Evolutionary conservation across 2,797 vertebrate genomes (phyloP), one percentile per base, ranked within the genome.

Genomic region (Sebastes glaucus): DNA sequence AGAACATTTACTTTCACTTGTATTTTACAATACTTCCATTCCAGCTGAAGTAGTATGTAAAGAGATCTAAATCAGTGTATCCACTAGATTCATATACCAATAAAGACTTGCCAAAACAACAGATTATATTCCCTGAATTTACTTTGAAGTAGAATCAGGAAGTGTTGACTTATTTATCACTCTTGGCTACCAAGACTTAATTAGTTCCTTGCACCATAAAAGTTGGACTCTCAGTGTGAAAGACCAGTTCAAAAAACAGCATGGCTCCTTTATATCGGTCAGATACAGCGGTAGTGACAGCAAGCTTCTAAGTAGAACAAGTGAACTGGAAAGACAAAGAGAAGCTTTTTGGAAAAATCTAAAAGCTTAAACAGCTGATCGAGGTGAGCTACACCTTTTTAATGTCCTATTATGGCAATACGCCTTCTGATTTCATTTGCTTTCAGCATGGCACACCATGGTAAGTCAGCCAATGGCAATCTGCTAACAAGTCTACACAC

Each of bases 201-300:
- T 69, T 62, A 38, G 60, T 57, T 71, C 38, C 22, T 64, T 38
- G 56, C 63, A 68, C 42, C 57, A 60, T 35, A 64, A 59, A 71
- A 72, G 78, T 67, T 71, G 32, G 11, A 70, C 46, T 71, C 28
- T 2, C 11, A 18, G 18, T 78, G 2, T 63, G 49, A 81, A 62
- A 65, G 56, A 56, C 52, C 32, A 55, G 53, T 46, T 71, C 42
- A 61, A 10, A 59, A 71, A 85, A 59, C 61, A 78, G 23, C 65
- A 9, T 3, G 13, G 3, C 62, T 68, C 9, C 20, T 64, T 65
- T 80, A 6, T 35, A 71, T 57, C 9, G 30, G 61, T 56, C 66
- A 66, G 25, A 62, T 62, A 27, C 63, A 63, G 8, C 2, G 2
- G 22, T 3, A 30, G n/a, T 23, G 63, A 46, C 30, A 57, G 4